Conservation (phyloP, 2,888 invertebrate genomes). For the Drosophila nr. fundita region DNA sequence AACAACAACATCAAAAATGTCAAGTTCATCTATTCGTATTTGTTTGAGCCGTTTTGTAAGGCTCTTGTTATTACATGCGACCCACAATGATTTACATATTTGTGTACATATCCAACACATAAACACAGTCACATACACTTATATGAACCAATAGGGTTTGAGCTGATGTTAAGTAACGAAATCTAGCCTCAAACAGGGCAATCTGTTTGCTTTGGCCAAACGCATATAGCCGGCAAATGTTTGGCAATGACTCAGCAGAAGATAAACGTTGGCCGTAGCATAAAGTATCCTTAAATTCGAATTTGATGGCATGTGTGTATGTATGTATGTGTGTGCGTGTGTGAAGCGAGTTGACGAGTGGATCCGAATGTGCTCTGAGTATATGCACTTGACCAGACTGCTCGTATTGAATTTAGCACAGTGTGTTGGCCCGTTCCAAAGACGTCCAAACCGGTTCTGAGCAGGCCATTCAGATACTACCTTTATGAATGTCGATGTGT, state of each 20-base stretch:
- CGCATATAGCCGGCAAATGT: constrained; percentile 72
- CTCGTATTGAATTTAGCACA: constrained; percentile 45
- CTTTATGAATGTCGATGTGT: constrained; percentile 17
- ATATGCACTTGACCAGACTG: constrained; percentile 37
- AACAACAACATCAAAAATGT: constrained; percentile 14
- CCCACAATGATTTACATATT: constrained; percentile 74
- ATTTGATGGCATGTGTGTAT: constrained; percentile 42
- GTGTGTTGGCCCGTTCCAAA: constrained; percentile 36
- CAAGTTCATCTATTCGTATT: constrained; percentile 42
- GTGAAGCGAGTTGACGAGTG: constrained; percentile 13
- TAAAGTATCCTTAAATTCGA: constrained; percentile 67
- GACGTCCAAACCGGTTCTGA: constrained; percentile 61
- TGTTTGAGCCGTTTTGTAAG: constrained; percentile 31
- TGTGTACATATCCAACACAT: constrained; percentile 48
- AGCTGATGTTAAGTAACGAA: constrained; percentile 36
- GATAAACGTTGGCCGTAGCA: constrained; percentile 27
- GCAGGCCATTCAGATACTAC: constrained; percentile 33
- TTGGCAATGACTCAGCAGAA: constrained; percentile 66
- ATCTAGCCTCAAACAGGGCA: constrained; percentile 30
- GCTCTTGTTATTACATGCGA: constrained; percentile 52
- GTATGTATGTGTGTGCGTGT: neutral
- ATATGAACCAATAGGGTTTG: constrained; percentile 7
- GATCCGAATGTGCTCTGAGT: constrained; percentile 19
- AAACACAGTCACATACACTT: constrained; percentile 4
- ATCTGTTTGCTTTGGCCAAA: constrained; percentile 68